These are phyloP conservation scores for Desoria tigrina DNA, from an alignment of 2,888 invertebrate genomes.

Conservation along the genomic window DNA sequence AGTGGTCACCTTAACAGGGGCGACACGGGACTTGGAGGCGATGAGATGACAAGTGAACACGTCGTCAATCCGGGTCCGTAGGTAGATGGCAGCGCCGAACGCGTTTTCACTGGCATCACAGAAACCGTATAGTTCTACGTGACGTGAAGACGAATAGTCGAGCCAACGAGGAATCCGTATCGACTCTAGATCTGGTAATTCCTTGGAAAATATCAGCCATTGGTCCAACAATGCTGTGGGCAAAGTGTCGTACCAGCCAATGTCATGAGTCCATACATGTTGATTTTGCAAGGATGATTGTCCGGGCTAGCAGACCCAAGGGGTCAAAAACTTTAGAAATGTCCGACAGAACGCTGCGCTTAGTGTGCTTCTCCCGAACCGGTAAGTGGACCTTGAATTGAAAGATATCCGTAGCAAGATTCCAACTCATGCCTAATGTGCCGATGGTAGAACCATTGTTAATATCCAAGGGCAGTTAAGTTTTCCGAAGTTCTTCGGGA, in stretches of 20 bases:
- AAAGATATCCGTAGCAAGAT: conserved; percentile 11
- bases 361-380: neutral
- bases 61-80: neutral
- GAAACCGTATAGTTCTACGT: conserved; percentile 1
- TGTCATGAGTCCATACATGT: conserved; percentile 12
- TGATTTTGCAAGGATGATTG: conserved; percentile 20
- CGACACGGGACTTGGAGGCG: conserved; percentile 43
- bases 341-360: conserved; percentile 16
- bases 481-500: neutral
- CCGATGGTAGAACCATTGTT: neutral
- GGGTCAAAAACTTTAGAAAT: conserved; percentile 27
- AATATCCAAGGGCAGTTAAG: conserved; percentile 2
- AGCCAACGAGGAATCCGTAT: conserved; percentile 8
- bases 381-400: neutral
- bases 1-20: conserved; percentile 46
- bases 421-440: conserved; percentile 14
- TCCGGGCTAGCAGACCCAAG: conserved; percentile 19
- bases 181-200: neutral
- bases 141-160: neutral
- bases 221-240: conserved; percentile 1
- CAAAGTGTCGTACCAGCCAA: conserved; percentile 16
- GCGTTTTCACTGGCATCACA: conserved; percentile 15
- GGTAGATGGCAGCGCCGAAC: neutral
- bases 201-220: conserved; percentile 1
- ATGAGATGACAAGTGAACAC: conserved; percentile 16